Evolutionary conservation across 2,113 vertebrate species (phyloP), one percentile per base, ranked within the genome.

Genomic region (Lamprologus speciosus): DNA sequence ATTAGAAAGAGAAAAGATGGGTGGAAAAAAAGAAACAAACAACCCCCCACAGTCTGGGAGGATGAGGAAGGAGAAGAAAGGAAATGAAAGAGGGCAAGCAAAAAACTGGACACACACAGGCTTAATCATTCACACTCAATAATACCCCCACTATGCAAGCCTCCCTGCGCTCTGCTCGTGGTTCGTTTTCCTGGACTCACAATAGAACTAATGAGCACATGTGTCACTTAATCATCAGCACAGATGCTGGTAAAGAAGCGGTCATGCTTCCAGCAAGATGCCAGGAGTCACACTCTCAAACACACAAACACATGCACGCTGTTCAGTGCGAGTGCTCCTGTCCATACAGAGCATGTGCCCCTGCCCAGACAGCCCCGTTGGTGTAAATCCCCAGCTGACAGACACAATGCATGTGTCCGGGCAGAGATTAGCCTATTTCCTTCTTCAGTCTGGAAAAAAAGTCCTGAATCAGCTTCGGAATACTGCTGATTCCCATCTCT

Each of bases 401-500:
- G 85, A 88, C 89, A 89, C 81, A 63, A 53, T 85, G 73, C 63
- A 89, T 90, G 92, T 92, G 93, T 92, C 90, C 85, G 2, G 82
- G 16, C 82, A 89, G 80, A 93, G 92, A 95, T 96, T 89, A 94
- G 87, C 86, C 82, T 19, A 40, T 88, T 93, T 92, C 81, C 88
- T 87, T 60, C 83, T 89, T 83, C 65, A 86, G 87, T 57, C 83
- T 85, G 81, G 81, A 17, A 73, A 90, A 58, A 92, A 92, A 80
- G 60, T n/a, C 85, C 93, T 91, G 94, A 95, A 87, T 94, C 94
- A 94, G 92, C 91, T 88, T 89, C 19, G 51, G 37, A 90, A 90
- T 91, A 92, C 57, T 93, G 91, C 93, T 94, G 94, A 94, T 95
- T 90, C 84, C 91, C 90, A 91, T 95, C 93, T 93, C 70, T 85